These are phyloP conservation scores for Ecliptopera silaceata DNA, from an alignment of 2,888 invertebrate genomes.

Conservation along the genomic window DNA sequence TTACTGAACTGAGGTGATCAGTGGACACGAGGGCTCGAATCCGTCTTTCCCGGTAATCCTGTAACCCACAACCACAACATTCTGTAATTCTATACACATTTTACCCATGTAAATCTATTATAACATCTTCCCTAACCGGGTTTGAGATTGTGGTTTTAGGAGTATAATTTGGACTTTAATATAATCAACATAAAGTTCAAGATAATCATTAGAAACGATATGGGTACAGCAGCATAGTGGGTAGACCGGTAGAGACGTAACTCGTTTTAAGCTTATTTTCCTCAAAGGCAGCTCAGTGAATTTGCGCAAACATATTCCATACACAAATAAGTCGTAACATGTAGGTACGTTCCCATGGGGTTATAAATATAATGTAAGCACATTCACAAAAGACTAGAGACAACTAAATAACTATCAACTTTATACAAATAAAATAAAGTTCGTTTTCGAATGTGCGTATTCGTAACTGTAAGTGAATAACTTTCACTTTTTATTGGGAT, in stretches of 20 bases:
- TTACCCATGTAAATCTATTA: no score
- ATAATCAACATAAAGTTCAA: no score
- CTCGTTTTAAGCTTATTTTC: slow-evolving; percentile 5
- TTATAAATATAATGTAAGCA: neutral
- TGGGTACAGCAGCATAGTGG: slow-evolving; percentile 13
- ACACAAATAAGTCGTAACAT: slow-evolving; percentile 6
- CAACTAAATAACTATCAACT: slow-evolving; percentile 7
- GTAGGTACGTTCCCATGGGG: slow-evolving; percentile 17
- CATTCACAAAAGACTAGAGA: slow-evolving; percentile 11
- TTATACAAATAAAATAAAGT: neutral
- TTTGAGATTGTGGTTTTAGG: no score
- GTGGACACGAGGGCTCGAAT: no score
- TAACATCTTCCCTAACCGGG: no score
- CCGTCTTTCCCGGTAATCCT: no score
- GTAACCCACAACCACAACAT: no score
- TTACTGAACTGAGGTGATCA: no score
- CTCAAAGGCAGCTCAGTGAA: slow-evolving; percentile 16
- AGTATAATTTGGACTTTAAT: no score
- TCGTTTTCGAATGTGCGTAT: neutral
- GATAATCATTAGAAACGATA: slow-evolving; percentile 5
- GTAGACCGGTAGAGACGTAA: neutral
- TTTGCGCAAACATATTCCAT: slow-evolving; percentile 4
- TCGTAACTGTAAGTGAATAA: slow-evolving; percentile 22
- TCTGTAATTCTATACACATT: no score
- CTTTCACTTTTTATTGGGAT: slow-evolving; percentile 31